Conservation (phyloP, 1,140 invertebrate species). For the Cyclargus thomasi region DNA sequence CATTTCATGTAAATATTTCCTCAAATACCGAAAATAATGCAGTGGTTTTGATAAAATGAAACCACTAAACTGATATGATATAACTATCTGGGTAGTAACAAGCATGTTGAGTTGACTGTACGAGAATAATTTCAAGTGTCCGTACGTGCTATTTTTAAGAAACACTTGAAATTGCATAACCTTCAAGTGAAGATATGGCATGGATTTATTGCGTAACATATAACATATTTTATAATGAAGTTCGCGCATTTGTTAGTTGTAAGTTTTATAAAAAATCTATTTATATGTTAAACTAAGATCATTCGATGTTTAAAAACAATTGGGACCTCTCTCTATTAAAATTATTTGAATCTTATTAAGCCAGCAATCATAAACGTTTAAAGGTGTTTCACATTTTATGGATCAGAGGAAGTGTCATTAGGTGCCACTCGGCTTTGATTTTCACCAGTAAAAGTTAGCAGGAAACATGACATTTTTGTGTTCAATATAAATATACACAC, state of each 20-base stretch:
- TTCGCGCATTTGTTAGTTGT: neutral
- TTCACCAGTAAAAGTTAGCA: neutral
- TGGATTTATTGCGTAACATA: neutral
- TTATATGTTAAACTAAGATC: too few species aligned
- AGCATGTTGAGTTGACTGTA: neutral
- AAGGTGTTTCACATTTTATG: neutral
- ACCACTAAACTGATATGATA: neutral
- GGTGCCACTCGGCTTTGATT: neutral
- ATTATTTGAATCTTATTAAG: too few species aligned
- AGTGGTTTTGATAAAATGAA: neutral
- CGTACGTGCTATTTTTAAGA: conserved; percentile 12
- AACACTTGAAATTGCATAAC: conserved; percentile 3
- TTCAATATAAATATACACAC: conserved; percentile 9
- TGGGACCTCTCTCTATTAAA: too few species aligned
- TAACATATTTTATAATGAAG: neutral
- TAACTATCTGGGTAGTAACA: neutral
- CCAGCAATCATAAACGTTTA: neutral
- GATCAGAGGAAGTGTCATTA: neutral
- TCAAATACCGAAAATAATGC: neutral
- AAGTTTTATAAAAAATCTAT: neutral
- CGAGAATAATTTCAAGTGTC: neutral
- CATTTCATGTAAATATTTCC: too few species aligned
- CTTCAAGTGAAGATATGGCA: neutral
- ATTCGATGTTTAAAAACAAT: too few species aligned
- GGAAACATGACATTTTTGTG: conserved; percentile 13